Conservation (phyloP, 2,888 invertebrate species). For the Patella caerulea region DNA sequence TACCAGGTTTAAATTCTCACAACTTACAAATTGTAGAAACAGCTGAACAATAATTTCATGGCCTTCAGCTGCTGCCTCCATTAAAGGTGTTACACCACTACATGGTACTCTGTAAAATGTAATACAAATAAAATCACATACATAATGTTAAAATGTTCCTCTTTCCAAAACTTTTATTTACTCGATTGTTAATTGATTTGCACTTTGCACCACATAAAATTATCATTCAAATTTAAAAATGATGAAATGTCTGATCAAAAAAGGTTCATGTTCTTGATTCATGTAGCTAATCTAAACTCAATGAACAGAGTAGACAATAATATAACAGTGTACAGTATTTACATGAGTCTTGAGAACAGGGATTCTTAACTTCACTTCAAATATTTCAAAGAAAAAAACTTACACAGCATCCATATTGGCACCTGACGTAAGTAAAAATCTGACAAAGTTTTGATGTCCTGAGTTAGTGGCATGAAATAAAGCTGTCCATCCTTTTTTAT, state of each 20-base stretch:
- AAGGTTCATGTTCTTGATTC: neutral
- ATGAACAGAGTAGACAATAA: too few relatives aligned
- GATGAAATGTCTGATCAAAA: neutral
- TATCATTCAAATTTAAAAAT: too few relatives aligned
- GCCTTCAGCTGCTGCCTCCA: slow-evolving; percentile 71
- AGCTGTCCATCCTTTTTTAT: slow-evolving; percentile 72
- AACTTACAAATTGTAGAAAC: slow-evolving; percentile 69
- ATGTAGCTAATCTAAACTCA: too few relatives aligned
- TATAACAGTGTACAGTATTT: too few relatives aligned
- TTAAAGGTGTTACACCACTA: slow-evolving; percentile 70
- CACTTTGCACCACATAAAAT: neutral
- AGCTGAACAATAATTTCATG: slow-evolving; percentile 71
- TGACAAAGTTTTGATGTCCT: slow-evolving; percentile 72
- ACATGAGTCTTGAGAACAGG: too few relatives aligned
- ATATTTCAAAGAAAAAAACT: slow-evolving; percentile 29
- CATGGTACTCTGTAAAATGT: slow-evolving; percentile 65
- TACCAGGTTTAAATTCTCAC: too few relatives aligned
- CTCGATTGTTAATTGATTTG: too few relatives aligned
- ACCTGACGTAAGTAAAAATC: slow-evolving; percentile 70
- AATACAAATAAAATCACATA: neutral
- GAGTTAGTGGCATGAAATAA: slow-evolving; percentile 72
- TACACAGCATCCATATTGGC: slow-evolving; percentile 70
- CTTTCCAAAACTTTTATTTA: too few relatives aligned
- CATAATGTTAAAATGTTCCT: neutral
- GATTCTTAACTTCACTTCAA: too few relatives aligned